Percentiles rank a stretch among this genome's conserved stretches.
phyloP scores from a whole-genome alignment of 2,113 vertebrate genomes.

The Tachuris rubrigastra region DNA sequence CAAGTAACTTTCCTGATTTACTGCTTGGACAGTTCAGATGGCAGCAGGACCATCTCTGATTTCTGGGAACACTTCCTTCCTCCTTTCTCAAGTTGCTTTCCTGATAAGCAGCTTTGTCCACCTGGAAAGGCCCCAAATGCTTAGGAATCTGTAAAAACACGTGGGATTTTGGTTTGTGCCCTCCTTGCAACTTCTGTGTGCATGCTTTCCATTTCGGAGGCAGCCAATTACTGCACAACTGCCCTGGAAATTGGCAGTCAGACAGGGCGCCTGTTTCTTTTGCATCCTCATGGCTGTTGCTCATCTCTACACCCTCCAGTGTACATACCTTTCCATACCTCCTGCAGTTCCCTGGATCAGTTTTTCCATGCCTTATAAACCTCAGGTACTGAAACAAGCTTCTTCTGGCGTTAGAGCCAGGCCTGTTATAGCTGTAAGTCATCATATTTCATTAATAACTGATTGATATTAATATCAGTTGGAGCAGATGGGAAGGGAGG shows the following conservation, averaged over 20 bases:
- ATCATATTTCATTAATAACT: conserved; percentile 27
- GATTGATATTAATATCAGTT: neutral
- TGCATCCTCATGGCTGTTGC: neutral
- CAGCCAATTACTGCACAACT: neutral
- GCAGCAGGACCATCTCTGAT: neutral
- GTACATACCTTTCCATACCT: neutral
- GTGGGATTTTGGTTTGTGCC: neutral
- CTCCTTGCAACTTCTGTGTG: neutral
- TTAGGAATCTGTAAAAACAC: neutral
- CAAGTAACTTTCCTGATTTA: neutral
- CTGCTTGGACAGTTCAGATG: neutral
- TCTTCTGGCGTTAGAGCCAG: neutral
- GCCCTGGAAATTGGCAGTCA: neutral
- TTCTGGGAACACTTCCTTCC: neutral
- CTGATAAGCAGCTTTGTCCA: neutral
- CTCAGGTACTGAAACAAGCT: neutral
- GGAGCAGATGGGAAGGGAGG: conserved; percentile 36
- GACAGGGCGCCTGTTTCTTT: neutral
- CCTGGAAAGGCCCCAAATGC: neutral
- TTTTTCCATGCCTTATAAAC: neutral
- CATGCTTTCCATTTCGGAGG: accelerated
- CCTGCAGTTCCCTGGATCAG: neutral
- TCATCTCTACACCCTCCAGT: neutral
- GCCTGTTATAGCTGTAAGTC: neutral
- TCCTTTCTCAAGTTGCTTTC: conserved; percentile 1